These are phyloP conservation scores for Eriocheir sinensis DNA, from an alignment of 1,140 invertebrate species.

Conservation along the genomic window DNA sequence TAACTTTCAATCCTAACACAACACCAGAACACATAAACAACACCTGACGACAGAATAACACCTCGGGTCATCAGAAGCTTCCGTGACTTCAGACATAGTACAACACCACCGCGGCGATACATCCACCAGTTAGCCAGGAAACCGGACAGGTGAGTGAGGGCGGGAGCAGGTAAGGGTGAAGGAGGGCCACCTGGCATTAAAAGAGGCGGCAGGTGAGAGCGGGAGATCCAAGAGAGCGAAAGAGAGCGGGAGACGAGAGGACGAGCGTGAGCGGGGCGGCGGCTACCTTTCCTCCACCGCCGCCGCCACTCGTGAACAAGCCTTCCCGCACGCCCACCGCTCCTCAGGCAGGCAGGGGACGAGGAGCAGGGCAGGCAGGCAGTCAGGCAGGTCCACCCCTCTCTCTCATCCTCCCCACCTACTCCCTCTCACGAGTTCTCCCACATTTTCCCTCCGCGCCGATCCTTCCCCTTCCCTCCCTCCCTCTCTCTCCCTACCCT, in stretches of 20 bases:
- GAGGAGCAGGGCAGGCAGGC: background rate
- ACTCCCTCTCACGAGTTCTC: background rate
- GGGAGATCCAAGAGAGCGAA: too few relatives aligned
- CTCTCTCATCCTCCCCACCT: background rate
- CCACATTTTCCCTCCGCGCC: background rate
- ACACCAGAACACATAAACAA: too few relatives aligned
- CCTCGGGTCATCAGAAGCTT: too few relatives aligned
- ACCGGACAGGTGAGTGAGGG: background rate
- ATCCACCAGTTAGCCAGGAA: background rate
- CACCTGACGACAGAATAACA: too few relatives aligned
- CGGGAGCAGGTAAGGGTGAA: background rate
- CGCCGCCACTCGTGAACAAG: background rate
- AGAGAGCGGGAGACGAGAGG: background rate
- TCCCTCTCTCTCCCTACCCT: slow-evolving; percentile 7
- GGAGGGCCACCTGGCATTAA: background rate
- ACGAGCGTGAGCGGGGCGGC: background rate
- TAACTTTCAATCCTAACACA: too few relatives aligned
- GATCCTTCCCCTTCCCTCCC: background rate
- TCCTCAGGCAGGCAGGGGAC: background rate
- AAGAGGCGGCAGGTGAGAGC: background rate
- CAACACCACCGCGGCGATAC: background rate
- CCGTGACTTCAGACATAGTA: too few relatives aligned
- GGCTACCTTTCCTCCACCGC: background rate
- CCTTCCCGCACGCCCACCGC: background rate
- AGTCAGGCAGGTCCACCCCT: background rate